Evolutionary conservation across 2,113 vertebrate species (phyloP).

Genomic region (Haemorhous mexicanus): DNA sequence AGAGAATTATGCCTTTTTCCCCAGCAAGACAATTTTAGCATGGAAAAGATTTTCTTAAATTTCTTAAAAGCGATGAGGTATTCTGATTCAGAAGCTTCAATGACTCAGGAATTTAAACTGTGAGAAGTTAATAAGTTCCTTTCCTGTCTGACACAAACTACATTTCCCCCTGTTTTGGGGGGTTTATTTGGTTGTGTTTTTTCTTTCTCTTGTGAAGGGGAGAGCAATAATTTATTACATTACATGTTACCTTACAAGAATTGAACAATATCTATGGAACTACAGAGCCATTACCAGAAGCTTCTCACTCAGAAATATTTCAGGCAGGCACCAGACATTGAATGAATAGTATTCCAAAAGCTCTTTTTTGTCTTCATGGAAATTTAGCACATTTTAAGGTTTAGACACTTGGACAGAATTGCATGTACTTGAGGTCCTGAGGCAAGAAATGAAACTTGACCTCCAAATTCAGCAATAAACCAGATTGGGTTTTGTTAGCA

Average conservation of each 20-base stretch:
- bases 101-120: constrained; percentile 30
- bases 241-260: not conserved
- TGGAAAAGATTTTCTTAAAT: constrained; percentile 41
- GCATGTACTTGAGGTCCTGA: not conserved
- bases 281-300: not conserved
- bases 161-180: not conserved
- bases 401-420: not conserved
- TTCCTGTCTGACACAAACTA: constrained; percentile 24
- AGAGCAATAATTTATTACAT: not conserved
- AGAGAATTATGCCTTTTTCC: not conserved
- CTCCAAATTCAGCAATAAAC: not conserved
- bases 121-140: constrained; percentile 11
- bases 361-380: not conserved
- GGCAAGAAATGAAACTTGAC: not conserved
- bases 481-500: not conserved
- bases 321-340: not conserved
- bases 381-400: not conserved
- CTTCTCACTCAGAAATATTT: not conserved
- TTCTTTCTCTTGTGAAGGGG: not conserved
- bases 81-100: constrained; percentile 18
- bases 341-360: not conserved
- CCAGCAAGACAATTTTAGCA: constrained; percentile 40
- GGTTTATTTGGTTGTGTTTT: not conserved
- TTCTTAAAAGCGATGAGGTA: not conserved
- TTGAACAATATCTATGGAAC: not conserved